Conservation (phyloP, 2,888 invertebrate species). For the Plagodis pulveraria region DNA sequence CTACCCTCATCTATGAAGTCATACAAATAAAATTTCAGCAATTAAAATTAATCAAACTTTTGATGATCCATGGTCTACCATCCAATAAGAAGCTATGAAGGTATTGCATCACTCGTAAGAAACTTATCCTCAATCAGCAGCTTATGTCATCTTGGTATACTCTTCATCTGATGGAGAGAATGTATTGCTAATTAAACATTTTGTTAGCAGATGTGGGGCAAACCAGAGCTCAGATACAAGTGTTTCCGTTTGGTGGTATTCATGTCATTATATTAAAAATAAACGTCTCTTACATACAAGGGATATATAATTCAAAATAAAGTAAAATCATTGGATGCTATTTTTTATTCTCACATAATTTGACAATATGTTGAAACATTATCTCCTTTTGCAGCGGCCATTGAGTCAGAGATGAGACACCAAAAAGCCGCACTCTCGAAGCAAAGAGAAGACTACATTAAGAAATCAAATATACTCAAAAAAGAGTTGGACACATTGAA, state of each 20-base stretch:
- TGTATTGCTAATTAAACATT: constrained; percentile 1
- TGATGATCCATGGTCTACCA: background rate
- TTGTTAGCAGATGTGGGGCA: constrained; percentile 19
- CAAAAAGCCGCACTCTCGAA: constrained; percentile 92
- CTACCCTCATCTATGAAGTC: too few relatives aligned
- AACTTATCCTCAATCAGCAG: background rate
- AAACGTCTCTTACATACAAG: background rate
- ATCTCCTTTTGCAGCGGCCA: constrained; percentile 79
- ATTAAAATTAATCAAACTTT: too few relatives aligned
- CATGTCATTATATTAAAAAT: constrained; percentile 28
- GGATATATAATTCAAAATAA: constrained; percentile 1
- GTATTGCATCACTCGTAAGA: background rate
- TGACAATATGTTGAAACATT: constrained; percentile 34
- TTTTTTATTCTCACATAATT: constrained; percentile 36
- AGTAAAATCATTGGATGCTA: constrained; percentile 35
- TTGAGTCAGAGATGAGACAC: constrained; percentile 92
- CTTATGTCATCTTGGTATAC: background rate
- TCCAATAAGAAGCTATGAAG: background rate
- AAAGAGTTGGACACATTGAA: constrained; percentile 91
- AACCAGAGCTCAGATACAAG: constrained; percentile 48
- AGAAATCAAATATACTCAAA: constrained; percentile 89
- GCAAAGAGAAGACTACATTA: constrained; percentile 92
- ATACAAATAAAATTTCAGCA: too few relatives aligned
- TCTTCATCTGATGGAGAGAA: background rate
- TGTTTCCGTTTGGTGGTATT: constrained; percentile 40